Conservation (phyloP, 2,888 invertebrate genomes). For the Drosophila pseudotalamancana region DNA sequence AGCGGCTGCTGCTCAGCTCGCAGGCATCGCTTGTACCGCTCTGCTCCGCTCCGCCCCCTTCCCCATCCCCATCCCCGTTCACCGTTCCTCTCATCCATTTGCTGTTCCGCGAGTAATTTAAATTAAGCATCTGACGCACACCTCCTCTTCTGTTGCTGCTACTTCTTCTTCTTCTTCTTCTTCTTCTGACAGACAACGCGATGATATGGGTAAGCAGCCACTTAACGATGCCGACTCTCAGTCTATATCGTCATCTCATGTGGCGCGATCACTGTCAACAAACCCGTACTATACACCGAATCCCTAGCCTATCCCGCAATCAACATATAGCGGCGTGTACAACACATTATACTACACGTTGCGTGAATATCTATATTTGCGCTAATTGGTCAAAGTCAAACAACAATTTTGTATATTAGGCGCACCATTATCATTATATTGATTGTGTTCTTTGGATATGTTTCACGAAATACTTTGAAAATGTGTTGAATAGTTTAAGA, state of each 20-base stretch:
- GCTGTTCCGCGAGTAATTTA: conserved; percentile 77
- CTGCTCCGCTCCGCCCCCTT: not conserved
- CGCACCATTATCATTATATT: conserved; percentile 5
- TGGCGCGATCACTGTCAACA: conserved; percentile 80
- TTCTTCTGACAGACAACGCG: conserved; percentile 68
- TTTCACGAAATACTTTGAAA: conserved; percentile 1
- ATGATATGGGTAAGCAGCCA: conserved; percentile 76
- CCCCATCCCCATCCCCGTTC: not conserved
- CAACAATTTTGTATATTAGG: not conserved
- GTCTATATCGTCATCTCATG: conserved; percentile 71
- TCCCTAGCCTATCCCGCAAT: conserved; percentile 72
- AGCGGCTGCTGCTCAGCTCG: conserved; percentile 57
- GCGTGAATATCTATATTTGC: conserved; percentile 23
- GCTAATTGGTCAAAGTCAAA: conserved; percentile 7
- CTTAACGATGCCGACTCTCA: conserved; percentile 64
- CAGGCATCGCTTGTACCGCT: conserved; percentile 23
- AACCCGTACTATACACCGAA: conserved; percentile 59
- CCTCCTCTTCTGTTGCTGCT: conserved; percentile 45
- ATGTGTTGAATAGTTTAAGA: too few relatives aligned
- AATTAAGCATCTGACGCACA: conserved; percentile 80
- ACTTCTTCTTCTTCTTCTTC: too few relatives aligned
- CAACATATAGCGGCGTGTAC: conserved; percentile 37
- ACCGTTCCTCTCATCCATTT: conserved; percentile 24
- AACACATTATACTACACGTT: conserved; percentile 41
- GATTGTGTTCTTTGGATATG: not conserved